These are phyloP conservation scores for Mugil cephalus DNA, from an alignment of 2,113 vertebrate species.

Conservation along the genomic window DNA sequence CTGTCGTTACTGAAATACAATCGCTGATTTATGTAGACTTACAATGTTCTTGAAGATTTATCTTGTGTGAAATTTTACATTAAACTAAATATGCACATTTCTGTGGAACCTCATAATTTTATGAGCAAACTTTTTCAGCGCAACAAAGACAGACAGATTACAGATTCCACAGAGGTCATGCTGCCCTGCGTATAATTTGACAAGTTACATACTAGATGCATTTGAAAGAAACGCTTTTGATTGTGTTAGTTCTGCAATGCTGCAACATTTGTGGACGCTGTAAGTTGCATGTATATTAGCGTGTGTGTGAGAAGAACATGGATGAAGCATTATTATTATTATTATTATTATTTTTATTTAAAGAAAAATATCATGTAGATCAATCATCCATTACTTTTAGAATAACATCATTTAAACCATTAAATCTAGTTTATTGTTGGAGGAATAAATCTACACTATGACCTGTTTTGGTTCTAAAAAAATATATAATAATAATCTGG, in stretches of 20 bases:
- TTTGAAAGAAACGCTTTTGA: neutral
- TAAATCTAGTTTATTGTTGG: neutral
- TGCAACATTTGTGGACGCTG: constrained; percentile 14
- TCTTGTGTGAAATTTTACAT: neutral
- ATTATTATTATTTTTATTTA: neutral
- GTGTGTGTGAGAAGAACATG: neutral
- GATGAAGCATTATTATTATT: neutral
- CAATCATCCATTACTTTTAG: neutral
- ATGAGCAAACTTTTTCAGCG: neutral
- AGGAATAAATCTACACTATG: neutral
- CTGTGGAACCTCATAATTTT: neutral
- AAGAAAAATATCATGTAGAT: neutral
- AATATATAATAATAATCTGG: neutral
- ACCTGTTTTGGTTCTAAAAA: constrained; percentile 5
- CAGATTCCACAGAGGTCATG: neutral
- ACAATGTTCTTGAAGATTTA: neutral
- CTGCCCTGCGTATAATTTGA: neutral
- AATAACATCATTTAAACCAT: neutral
- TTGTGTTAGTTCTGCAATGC: neutral
- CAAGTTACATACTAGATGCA: neutral
- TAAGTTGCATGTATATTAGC: neutral
- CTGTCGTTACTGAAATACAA: neutral
- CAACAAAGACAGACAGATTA: neutral
- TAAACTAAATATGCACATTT: neutral
- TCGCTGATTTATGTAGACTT: constrained; percentile 12